These are phyloP conservation scores for Eurypyga helias DNA, from an alignment of 2,113 vertebrate species.

Conservation along the genomic window DNA sequence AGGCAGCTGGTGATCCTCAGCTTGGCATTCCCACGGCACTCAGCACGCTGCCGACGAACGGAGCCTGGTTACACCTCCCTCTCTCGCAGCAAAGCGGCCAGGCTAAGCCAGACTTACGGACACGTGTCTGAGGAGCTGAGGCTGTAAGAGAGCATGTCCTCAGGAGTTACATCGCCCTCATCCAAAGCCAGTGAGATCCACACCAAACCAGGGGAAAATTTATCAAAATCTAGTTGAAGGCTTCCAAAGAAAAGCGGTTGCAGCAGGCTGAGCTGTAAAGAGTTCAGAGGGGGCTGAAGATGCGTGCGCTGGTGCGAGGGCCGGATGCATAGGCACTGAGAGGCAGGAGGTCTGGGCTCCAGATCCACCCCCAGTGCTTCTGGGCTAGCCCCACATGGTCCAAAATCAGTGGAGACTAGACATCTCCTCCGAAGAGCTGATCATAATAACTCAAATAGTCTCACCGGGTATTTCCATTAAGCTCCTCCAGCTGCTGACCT, in stretches of 20 bases:
- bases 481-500: not conserved
- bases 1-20: not conserved
- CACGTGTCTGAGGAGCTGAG: accelerated
- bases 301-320: not conserved
- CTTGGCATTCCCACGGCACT: not conserved
- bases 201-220: not conserved
- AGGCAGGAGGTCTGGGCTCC: not conserved
- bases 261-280: not conserved
- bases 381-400: not conserved
- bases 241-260: not conserved
- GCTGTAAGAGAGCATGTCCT: not conserved
- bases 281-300: not conserved
- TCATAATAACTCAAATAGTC: not conserved
- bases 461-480: not conserved
- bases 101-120: not conserved
- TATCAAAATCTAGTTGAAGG: not conserved
- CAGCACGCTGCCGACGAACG: not conserved
- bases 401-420: no score
- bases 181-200: not conserved
- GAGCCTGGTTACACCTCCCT: not conserved
- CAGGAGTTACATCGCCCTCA: accelerated
- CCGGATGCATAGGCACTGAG: accelerated
- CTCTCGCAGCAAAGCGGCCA: not conserved
- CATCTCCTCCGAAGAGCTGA: not conserved
- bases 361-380: not conserved